These are phyloP conservation scores for Muscicapa striata DNA, from an alignment of 2,797 vertebrate species.

Conservation along the genomic window DNA sequence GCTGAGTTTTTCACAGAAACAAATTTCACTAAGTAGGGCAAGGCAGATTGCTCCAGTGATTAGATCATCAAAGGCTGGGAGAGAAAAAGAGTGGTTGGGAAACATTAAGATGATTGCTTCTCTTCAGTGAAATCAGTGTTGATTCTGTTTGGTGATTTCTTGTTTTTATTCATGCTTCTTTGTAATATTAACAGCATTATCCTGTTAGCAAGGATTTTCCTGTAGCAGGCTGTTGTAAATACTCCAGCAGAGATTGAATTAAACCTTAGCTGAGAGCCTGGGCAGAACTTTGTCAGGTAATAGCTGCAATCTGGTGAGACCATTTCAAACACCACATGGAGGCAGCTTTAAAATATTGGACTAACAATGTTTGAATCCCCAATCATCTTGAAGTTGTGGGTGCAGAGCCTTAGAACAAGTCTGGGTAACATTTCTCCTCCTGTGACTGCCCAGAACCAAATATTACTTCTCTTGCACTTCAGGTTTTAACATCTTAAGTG, in stretches of 20 bases:
- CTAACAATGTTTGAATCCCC: not conserved
- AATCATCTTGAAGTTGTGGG: not conserved
- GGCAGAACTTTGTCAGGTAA: not conserved
- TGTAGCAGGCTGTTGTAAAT: not conserved
- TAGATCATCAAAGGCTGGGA: slow-evolving; percentile 21
- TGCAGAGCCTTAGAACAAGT: not conserved
- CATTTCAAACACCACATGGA: not conserved
- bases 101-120: slow-evolving; percentile 11
- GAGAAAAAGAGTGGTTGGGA: not conserved
- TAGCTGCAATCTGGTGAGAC: not conserved
- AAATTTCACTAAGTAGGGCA: slow-evolving; percentile 22
- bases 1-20: not conserved
- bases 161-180: not conserved
- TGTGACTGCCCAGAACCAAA: not conserved
- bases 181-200: not conserved
- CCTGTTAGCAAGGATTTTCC: not conserved
- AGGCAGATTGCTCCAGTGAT: slow-evolving; percentile 28
- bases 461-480: not conserved
- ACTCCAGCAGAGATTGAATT: not conserved
- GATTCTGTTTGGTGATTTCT: not conserved
- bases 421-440: not conserved
- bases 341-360: not conserved
- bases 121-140: slow-evolving; percentile 1
- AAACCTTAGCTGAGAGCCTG: not conserved
- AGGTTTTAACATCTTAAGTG: not conserved